These are phyloP conservation scores for Acrobasis suavella DNA, from an alignment of 2,888 invertebrate species.

Conservation along the genomic window DNA sequence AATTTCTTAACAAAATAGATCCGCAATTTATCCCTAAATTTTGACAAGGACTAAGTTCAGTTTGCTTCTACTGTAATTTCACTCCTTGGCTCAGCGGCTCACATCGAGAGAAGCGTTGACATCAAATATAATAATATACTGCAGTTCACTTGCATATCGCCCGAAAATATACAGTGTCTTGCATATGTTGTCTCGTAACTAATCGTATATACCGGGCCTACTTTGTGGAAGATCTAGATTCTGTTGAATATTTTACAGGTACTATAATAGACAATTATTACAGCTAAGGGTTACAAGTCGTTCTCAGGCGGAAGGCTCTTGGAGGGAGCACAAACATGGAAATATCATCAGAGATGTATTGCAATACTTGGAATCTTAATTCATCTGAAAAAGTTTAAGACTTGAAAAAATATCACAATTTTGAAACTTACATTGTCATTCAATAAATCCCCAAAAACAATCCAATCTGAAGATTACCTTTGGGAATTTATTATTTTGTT, in stretches of 20 bases:
- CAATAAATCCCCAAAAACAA: no score
- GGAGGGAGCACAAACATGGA: neutral
- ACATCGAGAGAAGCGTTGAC: constrained; percentile 3
- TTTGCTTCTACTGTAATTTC: neutral
- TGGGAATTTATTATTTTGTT: no score
- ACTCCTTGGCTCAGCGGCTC: constrained; percentile 1
- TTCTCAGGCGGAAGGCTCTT: neutral
- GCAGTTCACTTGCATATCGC: constrained; percentile 19
- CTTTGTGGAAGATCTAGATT: constrained; percentile 22
- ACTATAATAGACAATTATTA: constrained; percentile 17
- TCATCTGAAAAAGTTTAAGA: neutral
- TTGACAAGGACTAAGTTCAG: neutral
- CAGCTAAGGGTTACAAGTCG: constrained; percentile 16
- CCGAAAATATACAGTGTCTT: constrained; percentile 20
- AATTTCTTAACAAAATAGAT: no score
- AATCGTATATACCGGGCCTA: constrained; percentile 22
- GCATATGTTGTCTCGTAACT: neutral
- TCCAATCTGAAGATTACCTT: no score
- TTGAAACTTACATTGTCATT: neutral
- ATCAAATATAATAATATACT: constrained; percentile 1
- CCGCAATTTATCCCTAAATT: neutral
- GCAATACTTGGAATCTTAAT: neutral
- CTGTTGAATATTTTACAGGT: constrained; percentile 20
- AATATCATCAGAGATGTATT: no score
- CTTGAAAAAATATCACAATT: neutral